Conservation (phyloP, 2,888 invertebrate genomes). For the Apodemia duryi region DNA sequence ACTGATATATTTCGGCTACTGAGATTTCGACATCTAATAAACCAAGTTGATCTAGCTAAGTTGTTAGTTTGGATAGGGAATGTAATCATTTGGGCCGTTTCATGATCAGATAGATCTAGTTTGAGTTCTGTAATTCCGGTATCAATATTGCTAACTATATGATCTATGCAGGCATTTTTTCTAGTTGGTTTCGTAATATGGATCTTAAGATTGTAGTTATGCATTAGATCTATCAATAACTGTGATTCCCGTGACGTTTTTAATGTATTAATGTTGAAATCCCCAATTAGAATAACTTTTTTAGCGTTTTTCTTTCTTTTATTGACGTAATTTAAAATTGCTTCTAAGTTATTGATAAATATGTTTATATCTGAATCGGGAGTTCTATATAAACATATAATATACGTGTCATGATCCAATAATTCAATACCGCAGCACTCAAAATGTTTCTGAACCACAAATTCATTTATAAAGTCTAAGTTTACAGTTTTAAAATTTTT, state of each 20-base stretch:
- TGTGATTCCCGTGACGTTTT: background rate
- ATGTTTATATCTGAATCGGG: background rate
- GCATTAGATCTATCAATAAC: background rate
- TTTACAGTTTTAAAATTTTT: background rate
- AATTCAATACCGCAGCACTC: background rate
- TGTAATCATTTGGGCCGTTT: background rate
- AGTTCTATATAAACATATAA: background rate
- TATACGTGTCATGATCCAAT: background rate
- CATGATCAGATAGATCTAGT: background rate
- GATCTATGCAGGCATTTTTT: background rate
- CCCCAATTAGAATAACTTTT: background rate
- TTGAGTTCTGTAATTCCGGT: background rate
- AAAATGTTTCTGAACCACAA: background rate
- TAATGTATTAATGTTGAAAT: background rate
- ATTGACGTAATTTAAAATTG: background rate
- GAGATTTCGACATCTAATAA: background rate
- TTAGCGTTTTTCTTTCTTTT: background rate
- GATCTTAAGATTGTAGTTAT: background rate
- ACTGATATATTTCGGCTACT: background rate
- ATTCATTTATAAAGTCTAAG: background rate
- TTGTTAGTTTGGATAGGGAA: background rate
- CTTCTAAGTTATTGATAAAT: background rate
- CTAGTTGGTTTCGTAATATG: background rate
- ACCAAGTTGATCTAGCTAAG: background rate
- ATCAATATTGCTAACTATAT: background rate